These are phyloP conservation scores for Myripristis murdjan DNA, from an alignment of 2,797 vertebrate genomes.

Conservation along the genomic window DNA sequence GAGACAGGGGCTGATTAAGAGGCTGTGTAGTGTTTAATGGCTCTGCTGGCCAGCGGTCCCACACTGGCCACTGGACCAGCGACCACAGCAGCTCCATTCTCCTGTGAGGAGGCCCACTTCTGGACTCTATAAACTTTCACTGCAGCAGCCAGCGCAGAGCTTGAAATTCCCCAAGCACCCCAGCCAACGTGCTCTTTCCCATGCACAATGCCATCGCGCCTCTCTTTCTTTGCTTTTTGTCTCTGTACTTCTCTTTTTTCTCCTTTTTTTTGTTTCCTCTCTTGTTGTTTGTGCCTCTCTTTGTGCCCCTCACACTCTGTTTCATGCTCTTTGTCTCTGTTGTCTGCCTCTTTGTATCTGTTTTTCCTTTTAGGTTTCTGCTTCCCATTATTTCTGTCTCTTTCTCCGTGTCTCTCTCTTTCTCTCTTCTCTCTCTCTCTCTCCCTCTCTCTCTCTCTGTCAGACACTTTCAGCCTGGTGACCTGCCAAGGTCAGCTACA, in stretches of 20 bases:
- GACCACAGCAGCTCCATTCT: conserved; percentile 30
- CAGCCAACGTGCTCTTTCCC: conserved; percentile 11
- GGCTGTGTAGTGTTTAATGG: conserved; percentile 70
- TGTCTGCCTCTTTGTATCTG: neutral
- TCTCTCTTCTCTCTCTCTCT: conserved; percentile 7
- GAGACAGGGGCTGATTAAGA: conserved; percentile 72
- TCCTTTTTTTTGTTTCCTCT: neutral
- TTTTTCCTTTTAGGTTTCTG: too few species aligned
- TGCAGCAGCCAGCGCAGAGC: conserved; percentile 12
- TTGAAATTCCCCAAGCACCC: conserved; percentile 41
- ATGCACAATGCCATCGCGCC: conserved; percentile 19
- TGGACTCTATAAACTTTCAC: neutral
- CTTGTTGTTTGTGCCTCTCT: conserved; percentile 13
- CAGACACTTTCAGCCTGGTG: conserved; percentile 52
- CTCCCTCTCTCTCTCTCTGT: conserved; percentile 25
- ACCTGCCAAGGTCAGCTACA: conserved; percentile 66
- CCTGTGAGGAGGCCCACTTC: conserved; percentile 24
- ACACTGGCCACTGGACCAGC: conserved; percentile 28
- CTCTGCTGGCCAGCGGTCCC: conserved; percentile 48
- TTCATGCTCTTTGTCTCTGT: neutral
- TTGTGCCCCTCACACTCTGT: conserved; percentile 10
- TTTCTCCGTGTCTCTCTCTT: neutral
- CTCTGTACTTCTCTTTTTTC: conserved; percentile 10
- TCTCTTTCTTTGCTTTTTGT: conserved; percentile 33
- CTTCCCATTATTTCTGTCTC: neutral